Evolutionary conservation across 2,888 invertebrate species (phyloP), one percentile per base, ranked within the genome.

Genomic region (Crematogaster levior): DNA sequence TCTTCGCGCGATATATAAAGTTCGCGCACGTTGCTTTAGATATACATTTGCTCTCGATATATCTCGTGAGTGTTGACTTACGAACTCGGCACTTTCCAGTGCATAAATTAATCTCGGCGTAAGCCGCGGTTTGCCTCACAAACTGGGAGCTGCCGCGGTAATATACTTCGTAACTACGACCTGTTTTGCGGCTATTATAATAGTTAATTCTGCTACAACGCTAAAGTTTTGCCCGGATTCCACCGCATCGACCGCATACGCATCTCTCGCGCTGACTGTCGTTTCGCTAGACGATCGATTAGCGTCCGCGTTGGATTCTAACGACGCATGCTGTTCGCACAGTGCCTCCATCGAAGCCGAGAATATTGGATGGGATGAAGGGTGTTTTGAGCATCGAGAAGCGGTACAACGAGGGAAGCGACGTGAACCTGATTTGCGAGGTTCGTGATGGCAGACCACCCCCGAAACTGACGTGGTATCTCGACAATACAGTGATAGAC

Each of bases 351-450:
- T 97, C 97, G 92, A 96, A 96, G 93, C 98, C 98, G 75, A 96
- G 97, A 91, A 98, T 98, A 95, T 97, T 96, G 94, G 97, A 97
- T 93, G 97, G 97, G 65, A 91, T 91, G 80, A 95, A 97, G 92
- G 97, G 97, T 91, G 96, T 96, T 92, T 96, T 97, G 88, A 96
- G 96, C 93, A 95, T 97, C 89, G 96, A 97, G 89, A 97, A 97
- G 93, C 97, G 97, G 34, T 98, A 98, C 95, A 98, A 98, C 94
- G 98, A 98, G 95, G 98, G 98, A 48, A 96, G 97, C 85, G 97
- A 97, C 93, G 97, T 98, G 72, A 96, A 97, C 91, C 96, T 98
- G 87, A 96, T 97, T 92, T 98, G 98, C 93, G 97, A 97, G 95
- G 97, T 97, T 15, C 96, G 96, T 90, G 98, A 97, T 95, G 98